Evolutionary conservation across 2,113 vertebrate species (phyloP), one percentile per base, ranked within the genome.

Genomic region (Phrynosoma blainvillii): DNA sequence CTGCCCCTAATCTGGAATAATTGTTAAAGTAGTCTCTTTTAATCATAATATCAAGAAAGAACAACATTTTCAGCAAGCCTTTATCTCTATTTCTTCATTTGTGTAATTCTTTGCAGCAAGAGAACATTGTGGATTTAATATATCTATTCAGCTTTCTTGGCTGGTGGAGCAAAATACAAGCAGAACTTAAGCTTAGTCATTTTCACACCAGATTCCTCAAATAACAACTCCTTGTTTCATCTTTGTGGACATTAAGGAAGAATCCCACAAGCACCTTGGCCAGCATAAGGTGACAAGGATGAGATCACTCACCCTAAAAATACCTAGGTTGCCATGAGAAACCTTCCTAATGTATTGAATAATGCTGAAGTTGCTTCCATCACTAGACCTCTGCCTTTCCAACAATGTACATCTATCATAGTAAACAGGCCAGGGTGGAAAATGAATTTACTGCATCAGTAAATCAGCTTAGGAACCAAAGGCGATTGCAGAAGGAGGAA

Each of bases 341-440:
- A 84, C 25, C 1, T 20, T 8, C 5, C n/a, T 25, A 56, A 71
- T 47, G 30, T 78, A 21, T 12, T 62, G 66, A 12, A 0, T 16
- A 0, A 0, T 0, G 85, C 27, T 65, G 12, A 59, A 74, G 36
- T 18, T 87, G 40, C 65, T 8, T 0, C 1, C 59, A 87, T 74
- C 80, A 12, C 71, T 65, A 18, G 2, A 56, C 47, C 36, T 2
- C 47, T 71, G 32, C 32, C 66, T 59, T 30, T 16, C 42, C 3
- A 4, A 40, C 84, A 36, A 20, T 66, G 23, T 79, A 84, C 11
- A 27, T 47, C 56, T 65, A 23, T 47, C 79, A 77, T 40, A 89
- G 78, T 47, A 88, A 90, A 84, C 0, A 88, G 36, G 76, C 0
- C 25, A 91, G 42, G 81, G 20, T 8, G 85, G 89, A n/a, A 91